Evolutionary conservation across 2,113 vertebrate species (phyloP).

Genomic region (Oryzias woworae): DNA sequence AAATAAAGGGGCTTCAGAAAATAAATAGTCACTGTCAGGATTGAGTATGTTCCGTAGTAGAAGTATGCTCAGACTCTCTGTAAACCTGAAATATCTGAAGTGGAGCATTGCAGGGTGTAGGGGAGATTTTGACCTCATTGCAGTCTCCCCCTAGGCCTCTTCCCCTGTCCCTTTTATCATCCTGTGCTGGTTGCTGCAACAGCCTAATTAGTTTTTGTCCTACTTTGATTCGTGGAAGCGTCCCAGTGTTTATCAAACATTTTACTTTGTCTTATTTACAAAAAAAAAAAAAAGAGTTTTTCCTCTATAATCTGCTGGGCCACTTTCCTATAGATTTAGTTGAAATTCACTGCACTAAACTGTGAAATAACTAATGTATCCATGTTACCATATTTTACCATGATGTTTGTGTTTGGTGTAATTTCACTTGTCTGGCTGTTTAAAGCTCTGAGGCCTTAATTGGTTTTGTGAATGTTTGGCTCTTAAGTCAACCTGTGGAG

Average conservation of each 20-base stretch:
- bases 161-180: conserved; percentile 70
- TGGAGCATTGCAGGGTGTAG: conserved; percentile 56
- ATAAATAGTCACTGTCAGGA: too few relatives aligned
- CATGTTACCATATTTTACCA: neutral
- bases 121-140: conserved; percentile 74
- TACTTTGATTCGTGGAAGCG: conserved; percentile 69
- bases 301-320: neutral
- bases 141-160: conserved; percentile 67
- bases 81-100: conserved; percentile 52
- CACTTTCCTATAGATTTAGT: neutral
- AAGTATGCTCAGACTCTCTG: neutral
- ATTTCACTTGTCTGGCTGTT: conserved; percentile 15
- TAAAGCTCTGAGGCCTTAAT: conserved; percentile 39
- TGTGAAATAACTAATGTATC: neutral
- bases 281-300: neutral
- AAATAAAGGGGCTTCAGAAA: too few relatives aligned
- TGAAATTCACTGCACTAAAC: conserved; percentile 1
- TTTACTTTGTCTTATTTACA: neutral
- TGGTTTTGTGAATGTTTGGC: conserved; percentile 57
- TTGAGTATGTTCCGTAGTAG: too few relatives aligned
- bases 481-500: conserved; percentile 30
- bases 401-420: neutral
- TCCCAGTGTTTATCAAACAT: conserved; percentile 41
- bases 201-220: conserved; percentile 80
- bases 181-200: conserved; percentile 53